Evolutionary conservation across 1,140 invertebrate genomes (phyloP).

Genomic region (Bradysia coprophila): DNA sequence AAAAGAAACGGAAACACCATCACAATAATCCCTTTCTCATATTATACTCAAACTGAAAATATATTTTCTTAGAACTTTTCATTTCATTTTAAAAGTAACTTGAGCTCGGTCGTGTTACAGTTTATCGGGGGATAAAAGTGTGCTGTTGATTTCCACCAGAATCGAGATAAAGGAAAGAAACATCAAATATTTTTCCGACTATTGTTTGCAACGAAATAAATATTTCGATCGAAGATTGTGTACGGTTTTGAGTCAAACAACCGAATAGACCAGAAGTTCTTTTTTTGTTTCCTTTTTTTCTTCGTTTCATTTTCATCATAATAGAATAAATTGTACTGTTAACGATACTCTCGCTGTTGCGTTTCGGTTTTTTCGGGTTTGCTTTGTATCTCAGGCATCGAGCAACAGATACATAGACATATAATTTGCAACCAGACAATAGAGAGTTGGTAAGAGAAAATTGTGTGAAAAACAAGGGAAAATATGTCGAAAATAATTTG

Average conservation of each 20-base stretch:
- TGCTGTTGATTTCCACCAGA: no score
- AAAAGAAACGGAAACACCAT: neutral
- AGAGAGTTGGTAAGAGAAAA: neutral
- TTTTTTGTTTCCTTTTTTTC: neutral
- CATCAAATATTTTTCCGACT: no score
- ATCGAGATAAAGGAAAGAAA: no score
- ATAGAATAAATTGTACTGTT: neutral
- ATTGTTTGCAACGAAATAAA: no score
- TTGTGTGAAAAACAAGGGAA: neutral
- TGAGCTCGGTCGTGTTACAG: no score
- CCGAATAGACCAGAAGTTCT: no score
- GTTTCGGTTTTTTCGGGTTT: neutral
- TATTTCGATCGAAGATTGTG: no score
- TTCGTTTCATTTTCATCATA: neutral
- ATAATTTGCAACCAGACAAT: neutral
- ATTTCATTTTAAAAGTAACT: neutral
- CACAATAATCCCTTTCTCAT: neutral
- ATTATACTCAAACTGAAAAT: neutral
- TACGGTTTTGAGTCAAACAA: no score
- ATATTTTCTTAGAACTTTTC: neutral
- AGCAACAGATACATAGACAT: neutral
- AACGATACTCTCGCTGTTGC: neutral
- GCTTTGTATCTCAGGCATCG: no score
- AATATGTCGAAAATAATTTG: conserved; percentile 2
- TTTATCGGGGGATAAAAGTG: no score